Conservation (phyloP, 2,113 vertebrate species). For the Scatophagus argus region DNA sequence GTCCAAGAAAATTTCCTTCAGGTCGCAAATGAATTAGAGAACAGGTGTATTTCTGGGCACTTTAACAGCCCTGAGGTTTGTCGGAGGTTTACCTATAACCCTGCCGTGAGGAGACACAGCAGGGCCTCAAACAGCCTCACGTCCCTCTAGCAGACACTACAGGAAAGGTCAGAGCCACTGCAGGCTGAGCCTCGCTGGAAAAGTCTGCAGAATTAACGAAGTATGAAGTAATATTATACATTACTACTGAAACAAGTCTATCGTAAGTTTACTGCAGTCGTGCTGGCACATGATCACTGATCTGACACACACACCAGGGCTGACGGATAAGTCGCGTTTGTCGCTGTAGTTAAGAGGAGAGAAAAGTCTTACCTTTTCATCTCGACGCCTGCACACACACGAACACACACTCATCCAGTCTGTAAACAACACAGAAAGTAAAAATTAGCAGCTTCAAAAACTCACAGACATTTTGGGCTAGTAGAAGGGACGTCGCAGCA, state of each 20-base stretch:
- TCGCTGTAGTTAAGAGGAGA: too few relatives aligned
- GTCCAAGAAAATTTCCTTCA: background rate
- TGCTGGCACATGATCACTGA: too few relatives aligned
- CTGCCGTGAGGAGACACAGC: slow-evolving; percentile 63
- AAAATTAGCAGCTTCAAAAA: background rate
- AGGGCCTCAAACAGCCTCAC: slow-evolving; percentile 85
- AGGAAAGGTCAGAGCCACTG: slow-evolving; percentile 81
- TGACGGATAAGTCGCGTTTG: too few relatives aligned
- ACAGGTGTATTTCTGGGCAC: too few relatives aligned
- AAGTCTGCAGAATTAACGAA: slow-evolving; percentile 48
- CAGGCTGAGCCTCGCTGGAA: slow-evolving; percentile 72
- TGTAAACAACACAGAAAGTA: background rate
- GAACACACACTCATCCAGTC: accelerated
- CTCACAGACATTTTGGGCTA: background rate
- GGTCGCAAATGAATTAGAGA: background rate
- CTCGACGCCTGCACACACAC: accelerated
- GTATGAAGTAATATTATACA: too few relatives aligned
- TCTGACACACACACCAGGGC: background rate
- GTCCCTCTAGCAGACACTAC: slow-evolving; percentile 80
- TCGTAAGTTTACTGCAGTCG: background rate
- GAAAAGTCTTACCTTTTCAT: background rate
- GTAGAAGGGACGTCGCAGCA: accelerated
- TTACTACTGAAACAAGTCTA: accelerated
- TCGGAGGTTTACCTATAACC: slow-evolving; percentile 84
- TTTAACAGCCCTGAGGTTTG: slow-evolving; percentile 39